These are phyloP conservation scores for silkworm (Bombyx mori) DNA, from an alignment of 1,140 invertebrate genomes.

Conservation along the genomic window ASM3026992v2 NC_085118.1:10734001-10734500, in stretches of 20 bases:
- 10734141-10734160: constrained; percentile 9
- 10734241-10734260: no score
- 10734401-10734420: no score
- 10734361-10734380: constrained; percentile 15
- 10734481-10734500: constrained; percentile 10
- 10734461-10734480: constrained; percentile 19
- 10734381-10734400: constrained; percentile 16
- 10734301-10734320: no score
- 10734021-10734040: constrained; percentile 2
- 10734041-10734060: constrained; percentile 9
- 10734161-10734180: constrained; percentile 6
- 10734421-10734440: constrained; percentile 1
- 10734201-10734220: no score
- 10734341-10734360: constrained; percentile 11
- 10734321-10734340: no score
- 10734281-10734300: no score
- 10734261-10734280: no score
- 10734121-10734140: constrained; percentile 8
- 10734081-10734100: background rate
- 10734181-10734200: no score
- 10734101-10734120: constrained; percentile 7
- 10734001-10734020: no score
- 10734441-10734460: constrained; percentile 14
- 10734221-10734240: no score
- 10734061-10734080: constrained; percentile 14